phyloP scores from a whole-genome alignment of 2,113 vertebrate genomes.

The Corythornis madagascariensis region DNA sequence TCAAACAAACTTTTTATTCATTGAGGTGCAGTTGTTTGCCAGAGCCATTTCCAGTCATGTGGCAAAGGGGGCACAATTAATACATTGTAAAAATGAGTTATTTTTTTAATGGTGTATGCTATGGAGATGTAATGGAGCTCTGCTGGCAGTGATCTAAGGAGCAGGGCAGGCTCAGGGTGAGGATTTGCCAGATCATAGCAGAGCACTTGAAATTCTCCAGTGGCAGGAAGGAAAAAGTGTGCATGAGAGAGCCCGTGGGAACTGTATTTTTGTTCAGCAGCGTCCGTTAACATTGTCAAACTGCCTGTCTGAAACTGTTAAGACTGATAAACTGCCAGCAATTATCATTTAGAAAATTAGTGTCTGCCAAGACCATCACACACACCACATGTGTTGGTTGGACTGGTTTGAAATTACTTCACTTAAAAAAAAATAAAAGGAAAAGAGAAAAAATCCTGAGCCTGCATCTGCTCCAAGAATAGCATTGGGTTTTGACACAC shows the following conservation, averaged over 20 bases:
- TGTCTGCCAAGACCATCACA: not conserved
- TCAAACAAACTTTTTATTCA: constrained; percentile 71
- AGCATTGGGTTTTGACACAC: constrained; percentile 49
- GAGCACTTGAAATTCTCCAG: constrained; percentile 23
- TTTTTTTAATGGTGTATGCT: not conserved
- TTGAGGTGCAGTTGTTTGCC: constrained; percentile 62
- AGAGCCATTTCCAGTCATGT: constrained; percentile 49
- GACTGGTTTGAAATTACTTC: constrained; percentile 21
- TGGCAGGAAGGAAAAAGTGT: not conserved
- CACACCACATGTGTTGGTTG: not conserved
- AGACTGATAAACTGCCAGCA: constrained; percentile 37
- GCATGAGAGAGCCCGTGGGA: not conserved
- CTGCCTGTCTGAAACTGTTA: constrained; percentile 18
- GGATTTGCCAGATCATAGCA: constrained; percentile 18
- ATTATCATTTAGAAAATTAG: constrained; percentile 39
- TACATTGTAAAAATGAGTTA: constrained; percentile 42
- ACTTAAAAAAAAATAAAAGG: not conserved
- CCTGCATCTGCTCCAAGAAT: constrained; percentile 55
- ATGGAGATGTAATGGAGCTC: constrained; percentile 12
- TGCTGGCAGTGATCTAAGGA: constrained; percentile 19
- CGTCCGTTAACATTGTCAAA: not conserved
- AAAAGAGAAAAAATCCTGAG: not conserved
- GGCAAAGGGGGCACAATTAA: constrained; percentile 62
- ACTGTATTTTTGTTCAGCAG: constrained; percentile 17
- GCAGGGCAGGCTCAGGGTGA: not conserved